phyloP scores from a whole-genome alignment of 2,113 vertebrate genomes.

The Lamprotornis superbus region DNA sequence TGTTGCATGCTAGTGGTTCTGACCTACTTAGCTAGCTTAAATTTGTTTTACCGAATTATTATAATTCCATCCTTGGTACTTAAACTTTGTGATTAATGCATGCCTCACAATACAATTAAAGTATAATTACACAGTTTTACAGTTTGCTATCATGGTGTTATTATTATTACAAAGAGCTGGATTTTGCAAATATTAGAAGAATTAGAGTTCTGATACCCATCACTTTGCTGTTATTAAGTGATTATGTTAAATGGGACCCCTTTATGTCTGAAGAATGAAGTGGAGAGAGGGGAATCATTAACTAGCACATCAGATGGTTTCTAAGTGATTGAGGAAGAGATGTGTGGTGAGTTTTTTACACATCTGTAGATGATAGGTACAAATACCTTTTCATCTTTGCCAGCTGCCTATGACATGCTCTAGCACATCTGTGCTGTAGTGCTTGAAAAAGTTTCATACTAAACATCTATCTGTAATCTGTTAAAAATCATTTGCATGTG shows the following conservation, averaged over 20 bases:
- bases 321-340: slow-evolving; percentile 48
- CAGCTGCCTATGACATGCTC: not conserved
- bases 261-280: slow-evolving; percentile 74
- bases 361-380: not conserved
- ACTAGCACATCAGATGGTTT: slow-evolving; percentile 55
- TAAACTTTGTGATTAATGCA: slow-evolving; percentile 94
- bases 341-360: not conserved
- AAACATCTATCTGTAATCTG: not conserved
- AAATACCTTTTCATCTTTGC: slow-evolving; percentile 16
- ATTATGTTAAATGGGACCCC: slow-evolving; percentile 78
- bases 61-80: slow-evolving; percentile 90
- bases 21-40: slow-evolving; percentile 94
- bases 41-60: slow-evolving; percentile 93
- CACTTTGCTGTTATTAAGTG: slow-evolving; percentile 78
- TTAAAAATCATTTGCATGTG: not conserved
- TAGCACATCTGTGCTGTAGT: not conserved
- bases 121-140: slow-evolving; percentile 90
- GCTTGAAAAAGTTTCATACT: not conserved
- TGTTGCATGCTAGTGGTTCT: slow-evolving; percentile 86
- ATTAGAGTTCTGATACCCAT: slow-evolving; percentile 85
- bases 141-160: slow-evolving; percentile 86
- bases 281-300: slow-evolving; percentile 69
- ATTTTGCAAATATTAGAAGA: slow-evolving; percentile 91
- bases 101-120: slow-evolving; percentile 96
- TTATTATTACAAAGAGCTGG: slow-evolving; percentile 86